Conservation (phyloP, 2,113 vertebrate species). For the Ursus arctos region DNA sequence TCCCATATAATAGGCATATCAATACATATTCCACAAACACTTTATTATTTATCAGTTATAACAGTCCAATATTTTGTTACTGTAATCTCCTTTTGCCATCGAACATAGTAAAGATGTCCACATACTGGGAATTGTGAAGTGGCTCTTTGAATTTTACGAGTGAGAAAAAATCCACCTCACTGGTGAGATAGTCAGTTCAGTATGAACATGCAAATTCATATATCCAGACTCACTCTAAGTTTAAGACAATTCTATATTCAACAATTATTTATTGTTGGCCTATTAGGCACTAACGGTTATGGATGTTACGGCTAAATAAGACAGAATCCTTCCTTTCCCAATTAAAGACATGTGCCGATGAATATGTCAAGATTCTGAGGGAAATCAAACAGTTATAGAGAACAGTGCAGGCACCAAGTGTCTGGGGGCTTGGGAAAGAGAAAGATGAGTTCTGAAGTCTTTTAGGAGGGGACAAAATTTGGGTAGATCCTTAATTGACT, state of each 20-base stretch:
- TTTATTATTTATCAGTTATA: not conserved
- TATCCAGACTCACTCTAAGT: not conserved
- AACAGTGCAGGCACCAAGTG: not conserved
- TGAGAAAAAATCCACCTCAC: not conserved
- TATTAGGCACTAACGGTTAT: not conserved
- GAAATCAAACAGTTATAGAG: not conserved
- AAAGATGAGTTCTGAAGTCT: not conserved
- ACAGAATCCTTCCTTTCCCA: not conserved
- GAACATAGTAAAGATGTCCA: not conserved
- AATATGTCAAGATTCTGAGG: not conserved
- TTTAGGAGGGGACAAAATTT: not conserved
- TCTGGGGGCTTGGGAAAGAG: not conserved
- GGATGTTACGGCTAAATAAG: not conserved
- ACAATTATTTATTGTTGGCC: not conserved
- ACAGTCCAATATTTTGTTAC: not conserved
- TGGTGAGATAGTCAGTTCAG: not conserved
- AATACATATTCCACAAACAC: not conserved
- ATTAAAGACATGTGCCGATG: not conserved
- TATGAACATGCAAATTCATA: not conserved
- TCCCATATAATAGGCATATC: not conserved
- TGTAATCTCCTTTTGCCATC: not conserved
- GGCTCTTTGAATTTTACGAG: not conserved
- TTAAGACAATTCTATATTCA: not conserved
- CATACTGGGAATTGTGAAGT: not conserved
- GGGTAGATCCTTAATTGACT: not conserved